These are phyloP conservation scores for Zaprionus inermis DNA, from an alignment of 1,140 invertebrate genomes.

Conservation along the genomic window DNA sequence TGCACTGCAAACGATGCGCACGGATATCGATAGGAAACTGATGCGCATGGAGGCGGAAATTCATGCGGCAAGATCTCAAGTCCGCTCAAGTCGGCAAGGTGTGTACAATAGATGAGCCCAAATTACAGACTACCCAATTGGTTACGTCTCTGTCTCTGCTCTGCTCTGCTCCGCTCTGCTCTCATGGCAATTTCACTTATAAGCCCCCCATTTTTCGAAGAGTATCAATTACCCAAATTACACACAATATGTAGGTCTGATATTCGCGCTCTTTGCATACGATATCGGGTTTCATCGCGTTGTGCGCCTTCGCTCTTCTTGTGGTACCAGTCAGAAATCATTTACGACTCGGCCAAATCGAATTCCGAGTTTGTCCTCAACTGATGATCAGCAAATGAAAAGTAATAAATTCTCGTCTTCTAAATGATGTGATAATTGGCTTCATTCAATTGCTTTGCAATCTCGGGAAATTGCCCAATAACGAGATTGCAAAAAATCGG, in stretches of 20 bases:
- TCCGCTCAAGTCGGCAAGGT: background rate
- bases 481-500: background rate
- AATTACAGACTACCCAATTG: slow-evolving; percentile 13
- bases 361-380: slow-evolving; percentile 27
- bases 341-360: slow-evolving; percentile 15
- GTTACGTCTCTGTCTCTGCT: background rate
- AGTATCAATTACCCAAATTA: slow-evolving; percentile 40
- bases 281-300: background rate
- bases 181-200: slow-evolving; percentile 29
- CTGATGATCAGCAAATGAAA: slow-evolving; percentile 16
- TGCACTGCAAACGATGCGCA: slow-evolving; percentile 27
- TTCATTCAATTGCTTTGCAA: background rate
- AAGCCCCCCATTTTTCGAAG: slow-evolving; percentile 4
- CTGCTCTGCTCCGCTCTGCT: no score
- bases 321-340: no score
- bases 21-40: slow-evolving; percentile 36
- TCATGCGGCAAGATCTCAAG: slow-evolving; percentile 4
- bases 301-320: no score
- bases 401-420: slow-evolving; percentile 37
- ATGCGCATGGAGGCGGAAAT: slow-evolving; percentile 45
- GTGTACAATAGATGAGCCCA: slow-evolving; percentile 20
- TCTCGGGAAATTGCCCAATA: background rate
- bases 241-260: slow-evolving; percentile 19
- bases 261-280: slow-evolving; percentile 16
- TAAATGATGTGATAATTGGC: slow-evolving; percentile 20